These are phyloP conservation scores for Drosophila tropicalis DNA, from an alignment of 1,140 invertebrate genomes.

Conservation along the genomic window DNA sequence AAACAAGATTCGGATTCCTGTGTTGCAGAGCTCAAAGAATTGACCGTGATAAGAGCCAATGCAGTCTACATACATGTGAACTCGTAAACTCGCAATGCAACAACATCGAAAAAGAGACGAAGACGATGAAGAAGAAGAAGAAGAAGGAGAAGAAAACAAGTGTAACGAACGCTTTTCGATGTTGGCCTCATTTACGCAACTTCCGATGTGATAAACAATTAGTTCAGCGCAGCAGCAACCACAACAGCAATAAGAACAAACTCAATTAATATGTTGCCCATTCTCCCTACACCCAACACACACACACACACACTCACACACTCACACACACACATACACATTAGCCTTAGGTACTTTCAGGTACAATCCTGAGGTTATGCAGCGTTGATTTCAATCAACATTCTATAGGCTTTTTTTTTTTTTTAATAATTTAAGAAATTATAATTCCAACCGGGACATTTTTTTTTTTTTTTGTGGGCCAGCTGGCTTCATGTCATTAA, in stretches of 20 bases:
- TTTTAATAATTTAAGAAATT: slow-evolving; percentile 74
- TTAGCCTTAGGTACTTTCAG: neutral
- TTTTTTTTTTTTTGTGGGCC: slow-evolving; percentile 24
- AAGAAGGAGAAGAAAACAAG: neutral
- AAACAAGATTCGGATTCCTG: neutral
- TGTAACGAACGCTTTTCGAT: slow-evolving; percentile 31
- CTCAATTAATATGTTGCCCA: neutral
- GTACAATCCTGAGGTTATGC: slow-evolving; percentile 9
- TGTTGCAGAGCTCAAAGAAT: neutral
- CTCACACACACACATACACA: neutral
- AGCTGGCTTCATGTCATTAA: slow-evolving; percentile 70
- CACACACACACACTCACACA: neutral
- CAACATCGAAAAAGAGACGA: neutral
- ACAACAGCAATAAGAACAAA: neutral
- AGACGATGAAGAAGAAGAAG: neutral
- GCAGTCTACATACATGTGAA: neutral
- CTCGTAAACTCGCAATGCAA: neutral
- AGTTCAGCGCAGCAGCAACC: slow-evolving; percentile 13
- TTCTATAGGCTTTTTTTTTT: neutral
- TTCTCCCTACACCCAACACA: neutral
- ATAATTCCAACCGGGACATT: slow-evolving; percentile 71
- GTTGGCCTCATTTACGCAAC: slow-evolving; percentile 72
- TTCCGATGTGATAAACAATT: slow-evolving; percentile 74
- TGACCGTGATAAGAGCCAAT: slow-evolving; percentile 1
- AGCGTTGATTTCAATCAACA: slow-evolving; percentile 16